These are phyloP conservation scores for Chaetops frenatus DNA, from an alignment of 2,113 vertebrate species.

Conservation along the genomic window DNA sequence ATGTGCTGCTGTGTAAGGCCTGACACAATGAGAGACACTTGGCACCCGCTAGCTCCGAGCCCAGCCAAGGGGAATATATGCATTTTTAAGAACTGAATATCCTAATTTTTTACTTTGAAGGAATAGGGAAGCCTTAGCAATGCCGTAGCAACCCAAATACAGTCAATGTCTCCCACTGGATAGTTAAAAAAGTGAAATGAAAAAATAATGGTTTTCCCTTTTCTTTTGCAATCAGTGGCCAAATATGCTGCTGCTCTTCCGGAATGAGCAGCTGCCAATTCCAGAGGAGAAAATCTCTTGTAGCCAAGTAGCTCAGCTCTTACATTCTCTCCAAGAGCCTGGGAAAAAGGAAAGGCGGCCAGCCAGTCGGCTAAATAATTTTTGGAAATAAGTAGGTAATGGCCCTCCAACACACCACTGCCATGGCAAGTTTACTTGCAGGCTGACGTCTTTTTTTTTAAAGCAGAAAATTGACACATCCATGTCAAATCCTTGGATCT, in stretches of 20 bases:
- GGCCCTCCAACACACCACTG: background rate
- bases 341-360: constrained; percentile 24
- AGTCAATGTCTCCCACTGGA: constrained; percentile 65
- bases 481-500: background rate
- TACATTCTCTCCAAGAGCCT: constrained; percentile 34
- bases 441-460: background rate
- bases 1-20: constrained; percentile 46
- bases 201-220: constrained; percentile 71
- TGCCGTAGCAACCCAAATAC: constrained; percentile 34
- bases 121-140: constrained; percentile 6
- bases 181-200: constrained; percentile 62
- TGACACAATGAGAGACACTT: constrained; percentile 51
- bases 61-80: constrained; percentile 13
- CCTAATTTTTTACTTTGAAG: background rate
- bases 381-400: background rate
- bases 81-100: background rate
- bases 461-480: background rate
- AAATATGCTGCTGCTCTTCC: constrained; percentile 43
- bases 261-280: constrained; percentile 46
- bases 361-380: background rate
- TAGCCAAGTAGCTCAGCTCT: constrained; percentile 56
- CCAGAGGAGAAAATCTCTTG: constrained; percentile 40
- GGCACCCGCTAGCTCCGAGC: background rate
- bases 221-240: constrained; percentile 54
- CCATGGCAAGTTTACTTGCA: background rate